Percentiles rank a stretch among this genome's conserved stretches.
Evolutionary conservation across 1,140 invertebrate genomes (phyloP).

Genomic region (Drosophila lacertosa): DNA sequence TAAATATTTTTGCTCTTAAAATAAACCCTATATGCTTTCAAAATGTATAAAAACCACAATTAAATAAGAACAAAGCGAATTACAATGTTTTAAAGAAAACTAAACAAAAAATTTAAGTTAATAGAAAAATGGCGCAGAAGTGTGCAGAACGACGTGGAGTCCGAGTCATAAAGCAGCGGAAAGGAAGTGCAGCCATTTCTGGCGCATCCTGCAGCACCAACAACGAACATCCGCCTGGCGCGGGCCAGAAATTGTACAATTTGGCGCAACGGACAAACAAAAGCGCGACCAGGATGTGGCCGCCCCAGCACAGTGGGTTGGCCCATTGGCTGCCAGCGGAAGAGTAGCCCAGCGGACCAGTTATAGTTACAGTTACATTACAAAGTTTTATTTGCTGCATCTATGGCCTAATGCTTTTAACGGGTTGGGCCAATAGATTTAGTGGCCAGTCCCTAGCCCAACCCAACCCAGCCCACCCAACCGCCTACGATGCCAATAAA

Average conservation of each 20-base stretch:
- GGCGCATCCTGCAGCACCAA: conserved; percentile 63
- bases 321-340: neutral
- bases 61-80: too few relatives aligned
- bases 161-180: conserved; percentile 40
- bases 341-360: conserved; percentile 37
- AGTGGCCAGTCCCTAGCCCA: conserved; percentile 19
- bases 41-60: too few relatives aligned
- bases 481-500: conserved; percentile 16
- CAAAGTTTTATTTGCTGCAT: conserved; percentile 61
- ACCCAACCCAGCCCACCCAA: conserved; percentile 24
- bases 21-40: too few relatives aligned
- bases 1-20: too few relatives aligned
- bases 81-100: too few relatives aligned
- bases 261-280: conserved; percentile 68
- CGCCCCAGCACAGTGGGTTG: neutral
- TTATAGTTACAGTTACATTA: conserved; percentile 35
- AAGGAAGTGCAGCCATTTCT: conserved; percentile 75
- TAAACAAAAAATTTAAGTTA: too few relatives aligned
- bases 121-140: conserved; percentile 1
- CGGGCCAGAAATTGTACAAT: conserved; percentile 71
- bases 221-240: conserved; percentile 43
- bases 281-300: conserved; percentile 66
- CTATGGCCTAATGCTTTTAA: conserved; percentile 33
- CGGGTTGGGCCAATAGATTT: conserved; percentile 51
- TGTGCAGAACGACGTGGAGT: neutral